These are phyloP conservation scores for Lampris megalopsis DNA, from an alignment of 2,113 vertebrate species.

Conservation along the genomic window DNA sequence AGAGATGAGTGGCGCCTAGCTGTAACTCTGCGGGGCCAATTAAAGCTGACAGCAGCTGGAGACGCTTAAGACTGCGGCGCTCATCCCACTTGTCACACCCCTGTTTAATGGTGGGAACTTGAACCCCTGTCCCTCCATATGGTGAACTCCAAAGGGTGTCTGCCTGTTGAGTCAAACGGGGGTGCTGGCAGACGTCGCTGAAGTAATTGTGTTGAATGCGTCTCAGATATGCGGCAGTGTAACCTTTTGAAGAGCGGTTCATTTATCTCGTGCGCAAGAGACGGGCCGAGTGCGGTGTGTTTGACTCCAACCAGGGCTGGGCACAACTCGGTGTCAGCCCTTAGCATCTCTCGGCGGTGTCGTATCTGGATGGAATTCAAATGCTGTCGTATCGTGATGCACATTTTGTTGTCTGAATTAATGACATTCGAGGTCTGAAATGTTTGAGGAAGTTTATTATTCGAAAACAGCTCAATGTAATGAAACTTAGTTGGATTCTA, in stretches of 20 bases:
- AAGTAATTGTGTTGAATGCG: slow-evolving; percentile 38
- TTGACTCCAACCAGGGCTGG: too few relatives aligned
- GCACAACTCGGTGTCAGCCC: too few relatives aligned
- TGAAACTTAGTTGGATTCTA: too few relatives aligned
- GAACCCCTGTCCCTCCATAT: slow-evolving; percentile 42
- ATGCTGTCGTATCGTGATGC: too few relatives aligned
- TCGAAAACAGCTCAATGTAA: too few relatives aligned
- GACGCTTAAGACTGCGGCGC: slow-evolving; percentile 21
- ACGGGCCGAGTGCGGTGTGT: slow-evolving; percentile 1
- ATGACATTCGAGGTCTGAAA: too few relatives aligned
- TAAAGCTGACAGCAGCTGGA: slow-evolving; percentile 62
- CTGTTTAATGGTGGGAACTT: slow-evolving; percentile 29
- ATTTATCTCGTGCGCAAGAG: slow-evolving; percentile 41
- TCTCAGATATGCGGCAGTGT: slow-evolving; percentile 54
- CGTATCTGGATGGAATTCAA: too few relatives aligned
- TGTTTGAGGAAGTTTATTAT: too few relatives aligned
- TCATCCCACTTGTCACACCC: slow-evolving; percentile 17
- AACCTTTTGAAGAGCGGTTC: slow-evolving; percentile 44
- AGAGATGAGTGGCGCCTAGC: slow-evolving; percentile 53
- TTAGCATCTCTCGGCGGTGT: too few relatives aligned
- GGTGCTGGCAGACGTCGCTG: slow-evolving; percentile 17
- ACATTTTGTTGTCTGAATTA: too few relatives aligned
- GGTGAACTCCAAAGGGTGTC: slow-evolving; percentile 42
- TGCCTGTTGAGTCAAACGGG: slow-evolving; percentile 39
- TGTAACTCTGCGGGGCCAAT: slow-evolving; percentile 45